phyloP scores from a whole-genome alignment of 2,113 vertebrate genomes.

The Blennius ocellaris region DNA sequence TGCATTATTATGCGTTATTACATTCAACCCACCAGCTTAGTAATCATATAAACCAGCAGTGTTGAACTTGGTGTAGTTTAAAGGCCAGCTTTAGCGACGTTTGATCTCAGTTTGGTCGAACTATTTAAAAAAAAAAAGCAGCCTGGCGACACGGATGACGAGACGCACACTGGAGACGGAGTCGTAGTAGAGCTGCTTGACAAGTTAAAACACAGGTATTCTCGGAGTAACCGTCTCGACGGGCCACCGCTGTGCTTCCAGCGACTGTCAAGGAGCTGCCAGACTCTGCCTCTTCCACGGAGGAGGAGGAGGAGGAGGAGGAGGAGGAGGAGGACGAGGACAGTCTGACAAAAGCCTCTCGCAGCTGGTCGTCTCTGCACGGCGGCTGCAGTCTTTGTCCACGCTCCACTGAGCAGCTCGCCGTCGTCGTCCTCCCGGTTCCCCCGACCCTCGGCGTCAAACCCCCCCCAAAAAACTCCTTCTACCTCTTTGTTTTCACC shows the following conservation, averaged over 20 bases:
- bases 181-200: neutral
- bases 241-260: neutral
- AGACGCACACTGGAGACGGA: neutral
- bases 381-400: neutral
- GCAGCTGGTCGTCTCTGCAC: slow-evolving; percentile 16
- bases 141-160: neutral
- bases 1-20: too few relatives aligned
- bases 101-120: too few relatives aligned
- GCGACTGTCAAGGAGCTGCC: slow-evolving; percentile 13
- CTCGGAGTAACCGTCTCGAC: neutral
- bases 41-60: too few relatives aligned
- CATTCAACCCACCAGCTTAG: too few relatives aligned
- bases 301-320: too few relatives aligned
- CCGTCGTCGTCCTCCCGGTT: slow-evolving; percentile 2
- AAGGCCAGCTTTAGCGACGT: too few relatives aligned
- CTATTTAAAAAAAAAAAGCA: too few relatives aligned
- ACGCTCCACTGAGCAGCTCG: slow-evolving; percentile 1
- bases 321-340: neutral
- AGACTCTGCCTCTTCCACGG: neutral
- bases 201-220: neutral
- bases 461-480: too few relatives aligned
- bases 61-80: too few relatives aligned
- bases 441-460: too few relatives aligned
- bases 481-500: neutral
- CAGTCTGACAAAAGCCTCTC: slow-evolving; percentile 1